Conservation (phyloP, 92 coral and sea anemone species). For the Heteractis magnifica region DNA sequence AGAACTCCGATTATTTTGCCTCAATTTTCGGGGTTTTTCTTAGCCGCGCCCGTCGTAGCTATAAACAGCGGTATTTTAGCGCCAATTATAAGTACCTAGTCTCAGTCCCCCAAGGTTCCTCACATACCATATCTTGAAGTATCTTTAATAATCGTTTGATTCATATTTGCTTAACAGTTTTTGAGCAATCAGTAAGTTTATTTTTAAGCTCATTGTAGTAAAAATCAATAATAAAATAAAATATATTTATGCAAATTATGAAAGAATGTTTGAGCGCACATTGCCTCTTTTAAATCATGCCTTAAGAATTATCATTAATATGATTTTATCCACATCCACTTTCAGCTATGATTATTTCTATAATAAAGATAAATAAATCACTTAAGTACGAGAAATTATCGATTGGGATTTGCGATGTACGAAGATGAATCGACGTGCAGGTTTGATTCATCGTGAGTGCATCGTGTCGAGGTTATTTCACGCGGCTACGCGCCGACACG, state of each 20-base stretch:
- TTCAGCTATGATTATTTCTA: not conserved
- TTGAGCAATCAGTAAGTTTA: too few species aligned
- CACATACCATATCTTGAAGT: too few species aligned
- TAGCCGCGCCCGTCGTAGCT: not conserved
- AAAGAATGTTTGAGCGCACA: too few species aligned
- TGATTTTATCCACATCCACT: too few species aligned
- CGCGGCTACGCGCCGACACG: slow-evolving; percentile 53
- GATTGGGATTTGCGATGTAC: not conserved
- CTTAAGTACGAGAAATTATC: not conserved
- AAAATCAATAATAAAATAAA: too few species aligned
- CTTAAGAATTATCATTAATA: not conserved
- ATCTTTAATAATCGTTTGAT: too few species aligned
- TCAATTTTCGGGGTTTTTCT: not conserved
- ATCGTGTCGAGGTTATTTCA: not conserved
- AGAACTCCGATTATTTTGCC: not conserved
- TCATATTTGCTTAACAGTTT: too few species aligned
- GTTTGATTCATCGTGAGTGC: too few species aligned
- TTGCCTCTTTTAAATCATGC: too few species aligned
- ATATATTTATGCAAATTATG: too few species aligned
- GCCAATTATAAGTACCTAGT: slow-evolving; percentile 9
- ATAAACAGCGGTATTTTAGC: slow-evolving; percentile 27
- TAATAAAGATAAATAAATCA: not conserved
- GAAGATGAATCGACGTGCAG: not conserved
- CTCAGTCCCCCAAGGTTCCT: not conserved
- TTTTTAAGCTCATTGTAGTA: too few species aligned